Evolutionary conservation across 2,888 invertebrate genomes (phyloP), one percentile per base, ranked within the genome.

Genomic region (Erannis defoliaria): DNA sequence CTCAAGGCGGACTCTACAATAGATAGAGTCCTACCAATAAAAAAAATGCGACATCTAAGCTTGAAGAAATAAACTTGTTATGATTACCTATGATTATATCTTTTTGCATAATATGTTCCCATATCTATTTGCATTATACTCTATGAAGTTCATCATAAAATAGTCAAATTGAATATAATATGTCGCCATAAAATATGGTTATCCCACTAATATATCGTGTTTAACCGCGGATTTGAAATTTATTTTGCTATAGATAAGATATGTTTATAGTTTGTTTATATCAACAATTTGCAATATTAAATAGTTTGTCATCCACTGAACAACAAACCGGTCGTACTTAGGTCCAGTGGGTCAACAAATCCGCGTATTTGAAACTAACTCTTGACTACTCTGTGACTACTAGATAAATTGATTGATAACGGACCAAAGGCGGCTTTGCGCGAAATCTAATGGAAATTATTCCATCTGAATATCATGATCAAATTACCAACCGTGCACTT

Each of bases 351-450:
- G 82, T 85, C 83, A 86, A 84, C 82, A 86, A 83, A 86, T 87
- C 82, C 79, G 75, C 74, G 76, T 80, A 80, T 78, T 79, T 80
- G 77, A 80, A 74, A 73, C 79, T 78, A 81, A 84, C 67, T 64
- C 45, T 35, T 59, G 9, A 56, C 35, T 53, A 59, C 55, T 63
- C 62, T 66, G 60, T 56, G 66, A 45, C 55, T 40, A 48, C 77
- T 81, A 88, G 90, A 90, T 90, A 86, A 90, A 90, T 89, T 89
- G 89, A 89, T 87, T 86, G 90, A 90, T 90, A 90, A 88, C 77
- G 78, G 81, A 80, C 78, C 75, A 78, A 78, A 82, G 81, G 82
- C 77, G 77, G 81, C 82, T 83, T 83, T 82, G 86, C 80, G 84
- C 81, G 80, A 87, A 88, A 84, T 85, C 81, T 85, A 88, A 87